Evolutionary conservation across 2,888 invertebrate species (phyloP).

Genomic region (Meganola albula): DNA sequence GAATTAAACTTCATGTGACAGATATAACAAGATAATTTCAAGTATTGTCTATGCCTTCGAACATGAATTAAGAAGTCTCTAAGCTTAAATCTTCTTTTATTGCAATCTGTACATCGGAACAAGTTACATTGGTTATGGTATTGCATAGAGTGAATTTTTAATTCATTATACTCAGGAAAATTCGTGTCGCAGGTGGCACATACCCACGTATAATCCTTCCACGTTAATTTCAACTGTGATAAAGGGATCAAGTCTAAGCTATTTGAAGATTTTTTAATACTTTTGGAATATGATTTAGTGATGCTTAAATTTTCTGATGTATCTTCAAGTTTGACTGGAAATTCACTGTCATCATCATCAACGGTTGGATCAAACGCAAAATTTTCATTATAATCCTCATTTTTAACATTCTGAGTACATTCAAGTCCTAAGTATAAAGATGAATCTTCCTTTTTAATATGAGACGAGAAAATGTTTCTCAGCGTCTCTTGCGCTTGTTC

Average conservation of each 20-base stretch:
- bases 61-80: slow-evolving; percentile 68
- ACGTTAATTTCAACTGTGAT: slow-evolving; percentile 42
- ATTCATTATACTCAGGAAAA: slow-evolving; percentile 40
- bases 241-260: too few relatives aligned
- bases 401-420: too few relatives aligned
- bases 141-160: slow-evolving; percentile 76
- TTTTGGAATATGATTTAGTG: too few relatives aligned
- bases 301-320: too few relatives aligned
- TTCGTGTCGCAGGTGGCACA: slow-evolving; percentile 47
- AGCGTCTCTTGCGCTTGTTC: slow-evolving; percentile 38
- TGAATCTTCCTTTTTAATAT: too few relatives aligned
- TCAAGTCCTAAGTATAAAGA: too few relatives aligned
- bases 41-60: slow-evolving; percentile 74
- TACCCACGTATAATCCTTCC: slow-evolving; percentile 48
- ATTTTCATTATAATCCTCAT: too few relatives aligned
- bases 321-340: too few relatives aligned
- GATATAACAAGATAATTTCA: slow-evolving; percentile 62
- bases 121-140: slow-evolving; percentile 78
- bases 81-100: slow-evolving; percentile 37
- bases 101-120: slow-evolving; percentile 80
- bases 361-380: too few relatives aligned
- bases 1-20: slow-evolving; percentile 38
- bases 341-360: too few relatives aligned
- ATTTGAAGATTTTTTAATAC: too few relatives aligned
- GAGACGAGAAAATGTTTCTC: slow-evolving; percentile 23